phyloP scores from a whole-genome alignment of 1,140 invertebrate species.

The Heliconius hermathena region DNA sequence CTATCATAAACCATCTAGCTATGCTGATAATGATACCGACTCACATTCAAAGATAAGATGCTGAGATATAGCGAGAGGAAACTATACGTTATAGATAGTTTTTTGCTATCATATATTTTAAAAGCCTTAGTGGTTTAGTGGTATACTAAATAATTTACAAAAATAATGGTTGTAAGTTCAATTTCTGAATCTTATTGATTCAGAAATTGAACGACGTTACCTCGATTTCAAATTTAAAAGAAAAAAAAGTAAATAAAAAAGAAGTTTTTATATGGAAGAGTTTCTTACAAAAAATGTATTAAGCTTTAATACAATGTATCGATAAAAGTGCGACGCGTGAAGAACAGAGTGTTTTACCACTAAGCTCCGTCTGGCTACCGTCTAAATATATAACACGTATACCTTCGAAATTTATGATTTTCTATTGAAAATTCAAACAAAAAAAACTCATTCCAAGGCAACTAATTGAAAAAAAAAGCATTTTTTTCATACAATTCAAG shows the following conservation, averaged over 20 bases:
- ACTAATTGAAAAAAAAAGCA: background rate
- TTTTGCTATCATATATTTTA: background rate
- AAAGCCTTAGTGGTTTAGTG: background rate
- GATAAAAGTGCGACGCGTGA: background rate
- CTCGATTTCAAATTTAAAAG: no score
- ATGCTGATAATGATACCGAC: background rate
- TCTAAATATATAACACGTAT: no score
- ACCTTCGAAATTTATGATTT: background rate
- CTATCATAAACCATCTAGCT: background rate
- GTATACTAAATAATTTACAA: background rate
- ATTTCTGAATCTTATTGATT: background rate
- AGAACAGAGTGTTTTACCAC: background rate
- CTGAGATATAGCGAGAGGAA: background rate
- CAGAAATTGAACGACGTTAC: no score
- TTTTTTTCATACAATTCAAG: constrained; percentile 6
- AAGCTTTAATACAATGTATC: background rate
- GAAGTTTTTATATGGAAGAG: no score
- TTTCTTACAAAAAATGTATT: no score
- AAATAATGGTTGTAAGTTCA: background rate
- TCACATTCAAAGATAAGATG: constrained; percentile 10
- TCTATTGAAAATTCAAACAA: background rate
- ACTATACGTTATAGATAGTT: background rate
- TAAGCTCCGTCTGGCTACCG: background rate
- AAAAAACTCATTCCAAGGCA: background rate
- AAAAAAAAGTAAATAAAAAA: no score